Evolutionary conservation across 2,797 vertebrate species (phyloP).

Genomic region (Argya squamiceps): DNA sequence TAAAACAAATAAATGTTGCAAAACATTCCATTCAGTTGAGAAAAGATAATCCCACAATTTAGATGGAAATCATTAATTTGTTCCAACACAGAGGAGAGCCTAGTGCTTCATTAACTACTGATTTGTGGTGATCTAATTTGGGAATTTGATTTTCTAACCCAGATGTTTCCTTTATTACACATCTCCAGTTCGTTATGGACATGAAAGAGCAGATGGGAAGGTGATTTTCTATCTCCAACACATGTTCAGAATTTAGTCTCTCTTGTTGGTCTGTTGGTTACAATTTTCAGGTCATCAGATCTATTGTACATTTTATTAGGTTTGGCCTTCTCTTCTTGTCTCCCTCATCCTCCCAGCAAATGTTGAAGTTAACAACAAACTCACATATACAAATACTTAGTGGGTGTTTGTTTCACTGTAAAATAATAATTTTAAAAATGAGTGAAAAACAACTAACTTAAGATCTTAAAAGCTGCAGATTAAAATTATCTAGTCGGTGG

Average conservation of each 20-base stretch:
- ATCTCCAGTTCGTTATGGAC: neutral
- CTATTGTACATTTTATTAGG: neutral
- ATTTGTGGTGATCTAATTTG: conserved; percentile 57
- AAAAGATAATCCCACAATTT: conserved; percentile 10
- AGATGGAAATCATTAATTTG: conserved; percentile 24
- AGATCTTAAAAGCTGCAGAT: neutral
- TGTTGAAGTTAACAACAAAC: neutral
- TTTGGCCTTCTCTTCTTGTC: neutral
- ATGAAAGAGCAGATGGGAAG: neutral
- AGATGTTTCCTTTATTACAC: conserved; percentile 53
- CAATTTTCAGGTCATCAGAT: neutral
- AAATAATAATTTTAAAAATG: neutral
- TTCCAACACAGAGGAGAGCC: neutral
- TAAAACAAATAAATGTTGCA: neutral
- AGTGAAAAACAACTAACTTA: neutral
- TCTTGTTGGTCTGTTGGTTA: neutral
- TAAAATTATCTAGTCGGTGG: neutral
- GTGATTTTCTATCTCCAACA: neutral
- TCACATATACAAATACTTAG: neutral
- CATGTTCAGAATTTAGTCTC: neutral
- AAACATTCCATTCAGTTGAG: conserved; percentile 41
- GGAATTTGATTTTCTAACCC: conserved; percentile 59
- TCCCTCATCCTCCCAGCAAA: neutral
- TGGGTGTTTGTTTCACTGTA: neutral
- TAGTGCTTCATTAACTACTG: conserved; percentile 18